Evolutionary conservation across 2,797 vertebrate genomes (phyloP), one percentile per base, ranked within the genome.

Genomic region (Bovichtus diacanthus): DNA sequence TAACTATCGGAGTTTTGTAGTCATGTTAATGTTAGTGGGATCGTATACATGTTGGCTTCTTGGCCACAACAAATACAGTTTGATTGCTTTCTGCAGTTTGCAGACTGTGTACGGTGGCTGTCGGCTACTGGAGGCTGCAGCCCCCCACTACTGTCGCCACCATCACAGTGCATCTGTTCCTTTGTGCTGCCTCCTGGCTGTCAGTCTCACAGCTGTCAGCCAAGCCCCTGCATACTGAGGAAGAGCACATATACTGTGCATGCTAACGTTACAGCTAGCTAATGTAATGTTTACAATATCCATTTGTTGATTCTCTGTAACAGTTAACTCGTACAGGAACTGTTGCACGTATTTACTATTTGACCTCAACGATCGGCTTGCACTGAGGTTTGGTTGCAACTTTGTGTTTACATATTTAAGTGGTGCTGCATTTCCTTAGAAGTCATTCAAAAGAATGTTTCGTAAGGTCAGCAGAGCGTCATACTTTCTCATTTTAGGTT

Each of bases 151-250:
- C 85, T 71, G 79, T 91, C 84, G 86, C 91, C 92, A 91, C 87
- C 91, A 90, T 91, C 90, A 88, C 86, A 81, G 87, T 93, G 93
- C 93, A 93, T 94, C 92, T 94, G 92, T 89, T 94, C 92, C 89
- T 94, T 95, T 95, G 93, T 94, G 93, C 93, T 89, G 92, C 91
- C 89, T 93, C 90, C 87, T 90, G 91, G 91, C 88, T 94, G 93
- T 94, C 93, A 93, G 87, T 93, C 90, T 94, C 93, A 88, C 93
- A 94, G 92, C 94, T 95, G 94, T 94, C 93, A 95, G 91, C 88
- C 88, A 87, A 90, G 86, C 87, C 85, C 80, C 89, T 84, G 87
- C 76, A 59, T 74, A 70, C 81, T 23, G 82, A 81, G 75, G 72
- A 87, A 85, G 81, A 84, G 86, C 85, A 76, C 83, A 76, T 31